These are phyloP conservation scores for Lasius platythorax DNA, from an alignment of 2,888 invertebrate genomes.

Conservation along the genomic window DNA sequence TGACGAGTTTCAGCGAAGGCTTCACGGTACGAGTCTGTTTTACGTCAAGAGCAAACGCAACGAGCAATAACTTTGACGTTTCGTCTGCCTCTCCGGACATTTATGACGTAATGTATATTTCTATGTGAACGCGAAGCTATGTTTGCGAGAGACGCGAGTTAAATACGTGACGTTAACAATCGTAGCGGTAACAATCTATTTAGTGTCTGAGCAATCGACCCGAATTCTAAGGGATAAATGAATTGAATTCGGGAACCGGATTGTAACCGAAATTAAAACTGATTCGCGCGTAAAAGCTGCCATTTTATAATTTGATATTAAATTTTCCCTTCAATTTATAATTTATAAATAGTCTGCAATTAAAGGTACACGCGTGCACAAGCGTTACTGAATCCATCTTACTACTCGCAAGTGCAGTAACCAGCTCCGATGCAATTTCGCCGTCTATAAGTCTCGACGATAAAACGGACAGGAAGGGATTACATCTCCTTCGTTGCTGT, in stretches of 20 bases:
- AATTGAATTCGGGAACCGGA: background rate
- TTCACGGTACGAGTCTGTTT: background rate
- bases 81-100: background rate
- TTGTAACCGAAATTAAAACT: background rate
- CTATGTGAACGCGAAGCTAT: background rate
- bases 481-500: slow-evolving; percentile 3
- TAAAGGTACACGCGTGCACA: background rate
- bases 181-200: background rate
- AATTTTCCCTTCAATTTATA: background rate
- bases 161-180: background rate
- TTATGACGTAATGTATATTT: background rate
- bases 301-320: background rate
- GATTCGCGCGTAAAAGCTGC: background rate
- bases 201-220: background rate
- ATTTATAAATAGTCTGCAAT: background rate
- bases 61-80: slow-evolving; percentile 1
- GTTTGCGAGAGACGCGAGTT: background rate
- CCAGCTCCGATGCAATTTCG: background rate
- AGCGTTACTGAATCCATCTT: background rate
- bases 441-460: background rate
- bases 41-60: background rate
- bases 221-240: background rate
- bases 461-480: background rate
- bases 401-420: background rate
- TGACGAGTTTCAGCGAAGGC: background rate